Base-by-base conservation (phyloP, 2,113 vertebrate genomes). In the Scomber japonicus region DNA sequence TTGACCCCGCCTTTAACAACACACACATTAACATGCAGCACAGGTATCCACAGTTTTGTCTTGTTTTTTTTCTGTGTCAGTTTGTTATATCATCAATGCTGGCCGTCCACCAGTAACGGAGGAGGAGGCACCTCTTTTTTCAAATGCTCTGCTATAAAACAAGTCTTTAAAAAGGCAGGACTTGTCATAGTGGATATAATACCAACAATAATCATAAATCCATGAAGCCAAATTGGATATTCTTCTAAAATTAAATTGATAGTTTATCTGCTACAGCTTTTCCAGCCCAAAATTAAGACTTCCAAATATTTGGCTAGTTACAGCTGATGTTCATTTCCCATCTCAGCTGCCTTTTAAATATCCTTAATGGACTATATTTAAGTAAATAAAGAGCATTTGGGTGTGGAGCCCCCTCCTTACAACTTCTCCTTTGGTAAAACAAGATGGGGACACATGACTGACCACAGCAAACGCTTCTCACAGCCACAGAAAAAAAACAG, bases 401-500 rank as follows among this genome's bases (percentile, higher is more conserved):
- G 54, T 24, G n/a, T 31, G 57, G 0, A 1, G 57, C 65, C 5
- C 24, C 67, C 71, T 62, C 31, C 24, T 21, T 4, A 67, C 13
- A 27, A 27, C 44, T 44, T 59, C 5, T 54, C 30, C 53, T 45
- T 50, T 50, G 45, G 21, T 71, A 64, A 78, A 64, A 67, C 59
- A 71, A 79, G 69, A 75, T 65, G 49, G 56, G 16, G 65, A 82
- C 51, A 80, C 46, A 11, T 84, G 24, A 81, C 64, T 53, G 88
- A 86, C 61, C 69, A 81, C 78, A 84, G 75, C 66, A 73, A 71
- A 83, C 66, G 74, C 9, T 78, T 83, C 75, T 71, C 78, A 90
- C 87, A 83, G 83, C 91, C 89, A 89, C 83, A 82, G 71, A 55
- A 75, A 75, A 74, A 63, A 80, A 75, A 85, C 83, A 83, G 70